phyloP scores from a whole-genome alignment of 2,888 invertebrate genomes.

The Proisotoma minuta region DNA sequence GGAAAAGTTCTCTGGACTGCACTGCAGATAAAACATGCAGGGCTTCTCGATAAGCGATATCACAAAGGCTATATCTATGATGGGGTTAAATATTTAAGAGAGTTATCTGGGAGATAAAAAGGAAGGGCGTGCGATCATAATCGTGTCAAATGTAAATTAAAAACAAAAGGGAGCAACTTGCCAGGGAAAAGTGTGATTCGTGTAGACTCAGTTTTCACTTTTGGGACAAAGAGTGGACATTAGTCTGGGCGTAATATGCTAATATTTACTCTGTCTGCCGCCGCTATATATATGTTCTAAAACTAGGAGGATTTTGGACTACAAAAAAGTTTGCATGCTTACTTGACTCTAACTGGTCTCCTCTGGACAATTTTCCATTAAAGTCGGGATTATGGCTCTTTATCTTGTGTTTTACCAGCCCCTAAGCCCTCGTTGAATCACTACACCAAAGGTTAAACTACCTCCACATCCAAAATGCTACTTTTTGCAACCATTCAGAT shows the following conservation, averaged over 20 bases:
- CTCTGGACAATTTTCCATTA: not conserved
- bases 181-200: not conserved
- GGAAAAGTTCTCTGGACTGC: too few species aligned
- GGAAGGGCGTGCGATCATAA: too few species aligned
- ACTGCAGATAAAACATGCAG: too few species aligned
- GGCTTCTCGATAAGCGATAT: too few species aligned
- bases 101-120: too few species aligned
- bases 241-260: constrained; percentile 4
- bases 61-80: too few species aligned
- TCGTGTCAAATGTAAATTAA: not conserved
- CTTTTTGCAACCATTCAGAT: too few species aligned
- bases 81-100: too few species aligned
- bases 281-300: too few species aligned
- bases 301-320: not conserved
- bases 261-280: not conserved
- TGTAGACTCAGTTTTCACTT: not conserved
- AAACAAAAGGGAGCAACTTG: too few species aligned
- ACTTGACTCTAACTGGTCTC: constrained; percentile 10
- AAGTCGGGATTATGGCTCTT: constrained; percentile 1
- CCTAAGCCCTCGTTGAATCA: not conserved
- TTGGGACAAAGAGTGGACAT: not conserved
- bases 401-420: not conserved
- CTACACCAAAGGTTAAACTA: too few species aligned
- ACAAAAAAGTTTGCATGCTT: not conserved
- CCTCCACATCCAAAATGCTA: too few species aligned